Evolutionary conservation across 2,113 vertebrate genomes (phyloP), one percentile per base, ranked within the genome.

Genomic region (Odobenus rosmarus): DNA sequence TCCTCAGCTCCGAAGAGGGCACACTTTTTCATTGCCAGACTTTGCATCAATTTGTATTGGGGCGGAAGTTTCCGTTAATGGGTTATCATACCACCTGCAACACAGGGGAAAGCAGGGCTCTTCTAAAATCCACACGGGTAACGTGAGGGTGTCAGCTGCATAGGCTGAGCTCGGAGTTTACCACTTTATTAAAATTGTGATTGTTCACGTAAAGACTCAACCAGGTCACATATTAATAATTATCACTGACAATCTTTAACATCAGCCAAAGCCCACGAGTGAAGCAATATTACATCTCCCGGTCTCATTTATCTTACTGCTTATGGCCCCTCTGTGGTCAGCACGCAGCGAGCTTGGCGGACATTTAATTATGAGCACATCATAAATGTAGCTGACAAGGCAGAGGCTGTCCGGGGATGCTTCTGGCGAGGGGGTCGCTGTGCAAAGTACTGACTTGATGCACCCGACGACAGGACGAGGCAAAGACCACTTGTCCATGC

Each of bases 181-280:
- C 97, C 97, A 97, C 98, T 98, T 98, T 99, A 99, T 99, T 99
- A 98, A 99, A 99, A 98, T 97, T 72, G 98, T 98, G 98, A 98
- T 98, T 97, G 98, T 98, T 98, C 98, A 97, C 97, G 98, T 98
- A 98, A 98, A 99, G 99, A 99, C 98, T 98, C 98, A 98, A 98
- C 99, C 99, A 99, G 99, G 99, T 99, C 99, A 99, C 98, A 99
- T 99, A 99, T 99, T 99, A 99, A 99, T 99, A 99, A 99, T 99
- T 99, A 99, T 99, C 99, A 98, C 98, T 99, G 99, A 99, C 99
- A 99, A 99, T 99, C 99, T 99, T 99, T 99, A 99, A 99, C 99
- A 99, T 99, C 99, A 99, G 98, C 99, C 85, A 95, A 99, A 99
- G 99, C 99, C 99, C 99, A 99, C 99, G 98, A 99, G 99, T 99